Evolutionary conservation across 2,113 vertebrate genomes (phyloP).

Genomic region (Gopherus flavomarginatus): DNA sequence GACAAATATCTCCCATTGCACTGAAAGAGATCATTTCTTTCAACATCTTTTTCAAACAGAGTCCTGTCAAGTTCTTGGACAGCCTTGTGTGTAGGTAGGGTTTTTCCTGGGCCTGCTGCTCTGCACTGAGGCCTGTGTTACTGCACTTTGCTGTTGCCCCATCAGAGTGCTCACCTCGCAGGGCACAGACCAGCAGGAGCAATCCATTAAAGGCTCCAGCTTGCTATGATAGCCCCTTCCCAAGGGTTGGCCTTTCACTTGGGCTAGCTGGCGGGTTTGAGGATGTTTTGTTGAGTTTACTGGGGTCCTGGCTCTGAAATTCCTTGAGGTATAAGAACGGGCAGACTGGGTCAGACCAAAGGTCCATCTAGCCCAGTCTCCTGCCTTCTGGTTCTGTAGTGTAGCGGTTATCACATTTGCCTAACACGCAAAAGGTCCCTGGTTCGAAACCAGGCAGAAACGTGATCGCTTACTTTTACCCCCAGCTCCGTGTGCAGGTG

Average conservation of each 20-base stretch:
- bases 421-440: no score
- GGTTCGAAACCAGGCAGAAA: no score
- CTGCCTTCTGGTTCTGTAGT: no score
- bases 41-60: constrained; percentile 81
- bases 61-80: constrained; percentile 77
- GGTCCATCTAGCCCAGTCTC: not conserved
- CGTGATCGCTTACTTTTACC: no score
- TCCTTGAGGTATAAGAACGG: not conserved
- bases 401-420: no score
- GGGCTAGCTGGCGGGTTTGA: not conserved
- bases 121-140: not conserved
- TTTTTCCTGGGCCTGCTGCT: constrained; percentile 43
- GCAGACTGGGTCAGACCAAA: not conserved
- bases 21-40: constrained; percentile 87
- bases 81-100: constrained; percentile 60
- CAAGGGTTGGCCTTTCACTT: fast-evolving
- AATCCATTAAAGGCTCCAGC: not conserved
- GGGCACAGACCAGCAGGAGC: not conserved
- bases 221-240: not conserved
- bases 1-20: constrained; percentile 85
- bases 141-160: constrained; percentile 29
- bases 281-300: not conserved
- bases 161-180: not conserved
- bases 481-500: no score
- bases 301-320: not conserved